Conservation (phyloP, 2,113 vertebrate genomes). For the Sebastes fasciatus region DNA sequence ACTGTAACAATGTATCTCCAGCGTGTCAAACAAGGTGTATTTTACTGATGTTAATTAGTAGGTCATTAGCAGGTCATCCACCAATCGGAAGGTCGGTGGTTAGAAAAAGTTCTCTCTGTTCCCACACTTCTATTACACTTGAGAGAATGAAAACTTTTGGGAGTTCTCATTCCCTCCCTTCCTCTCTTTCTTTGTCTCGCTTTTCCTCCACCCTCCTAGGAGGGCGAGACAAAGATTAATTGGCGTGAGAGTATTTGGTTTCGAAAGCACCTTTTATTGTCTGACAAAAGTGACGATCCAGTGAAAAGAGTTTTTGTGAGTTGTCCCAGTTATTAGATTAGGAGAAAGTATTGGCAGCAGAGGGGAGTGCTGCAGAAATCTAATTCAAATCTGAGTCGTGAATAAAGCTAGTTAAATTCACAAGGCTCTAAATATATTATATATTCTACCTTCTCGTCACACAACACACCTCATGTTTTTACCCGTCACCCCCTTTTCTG, state of each 20-base stretch:
- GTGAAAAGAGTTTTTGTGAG: background rate
- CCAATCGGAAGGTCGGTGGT: too few relatives aligned
- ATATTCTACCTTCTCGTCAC: background rate
- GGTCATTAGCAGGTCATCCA: too few relatives aligned
- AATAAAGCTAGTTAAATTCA: background rate
- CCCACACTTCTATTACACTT: constrained; percentile 38
- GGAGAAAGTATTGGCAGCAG: background rate
- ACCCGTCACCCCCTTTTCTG: background rate
- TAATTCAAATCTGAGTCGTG: background rate
- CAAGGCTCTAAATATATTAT: background rate
- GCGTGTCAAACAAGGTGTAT: too few relatives aligned
- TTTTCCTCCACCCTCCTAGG: too few relatives aligned
- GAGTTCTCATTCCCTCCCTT: too few relatives aligned
- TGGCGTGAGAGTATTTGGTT: background rate
- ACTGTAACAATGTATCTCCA: too few relatives aligned
- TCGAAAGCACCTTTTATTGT: background rate
- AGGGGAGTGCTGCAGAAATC: background rate
- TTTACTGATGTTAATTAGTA: too few relatives aligned
- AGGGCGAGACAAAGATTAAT: background rate
- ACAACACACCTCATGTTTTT: background rate
- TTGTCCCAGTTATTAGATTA: background rate
- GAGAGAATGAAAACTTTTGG: background rate
- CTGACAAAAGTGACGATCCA: background rate
- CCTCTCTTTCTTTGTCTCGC: too few relatives aligned
- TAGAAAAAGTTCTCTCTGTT: too few relatives aligned